phyloP scores from a whole-genome alignment of 2,888 invertebrate genomes.

The Ceramica pisi region DNA sequence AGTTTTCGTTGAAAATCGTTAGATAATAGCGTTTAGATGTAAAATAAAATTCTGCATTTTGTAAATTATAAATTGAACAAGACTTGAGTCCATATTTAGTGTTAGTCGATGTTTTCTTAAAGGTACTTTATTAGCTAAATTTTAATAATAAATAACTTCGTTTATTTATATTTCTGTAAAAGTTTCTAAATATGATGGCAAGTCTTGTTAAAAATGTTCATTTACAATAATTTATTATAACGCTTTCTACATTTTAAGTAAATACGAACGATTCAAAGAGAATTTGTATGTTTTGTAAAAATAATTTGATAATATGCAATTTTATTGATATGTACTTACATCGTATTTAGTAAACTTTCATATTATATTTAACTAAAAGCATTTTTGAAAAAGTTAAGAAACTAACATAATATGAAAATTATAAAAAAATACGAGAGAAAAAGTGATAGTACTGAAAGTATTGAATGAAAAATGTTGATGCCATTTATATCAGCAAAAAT shows the following conservation, averaged over 20 bases:
- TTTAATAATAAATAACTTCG: slow-evolving; percentile 45
- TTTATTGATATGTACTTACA: slow-evolving; percentile 78
- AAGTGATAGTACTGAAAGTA: slow-evolving; percentile 5
- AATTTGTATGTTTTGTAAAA: slow-evolving; percentile 71
- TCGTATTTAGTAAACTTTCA: slow-evolving; percentile 72
- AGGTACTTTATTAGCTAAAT: slow-evolving; percentile 19
- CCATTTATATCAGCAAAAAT: not conserved
- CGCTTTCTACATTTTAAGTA: slow-evolving; percentile 60
- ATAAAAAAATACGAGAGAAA: slow-evolving; percentile 62
- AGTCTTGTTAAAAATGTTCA: slow-evolving; percentile 70
- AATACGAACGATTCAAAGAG: slow-evolving; percentile 68
- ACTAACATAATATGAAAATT: slow-evolving; percentile 63
- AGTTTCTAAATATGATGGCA: slow-evolving; percentile 69
- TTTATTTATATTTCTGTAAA: slow-evolving; percentile 22
- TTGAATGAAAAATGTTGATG: slow-evolving; percentile 31
- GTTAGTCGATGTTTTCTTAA: slow-evolving; percentile 14
- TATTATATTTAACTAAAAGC: slow-evolving; percentile 54
- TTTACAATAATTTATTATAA: slow-evolving; percentile 52
- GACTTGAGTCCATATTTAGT: slow-evolving; percentile 51
- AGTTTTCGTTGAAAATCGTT: slow-evolving; percentile 74
- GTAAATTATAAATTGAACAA: slow-evolving; percentile 63
- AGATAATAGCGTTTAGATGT: slow-evolving; percentile 49
- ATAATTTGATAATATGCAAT: slow-evolving; percentile 34
- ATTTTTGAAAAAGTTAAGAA: slow-evolving; percentile 44
- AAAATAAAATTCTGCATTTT: slow-evolving; percentile 50